Base-by-base conservation (phyloP, 2,888 invertebrate species). In the Oxyteleia sp. region DNA sequence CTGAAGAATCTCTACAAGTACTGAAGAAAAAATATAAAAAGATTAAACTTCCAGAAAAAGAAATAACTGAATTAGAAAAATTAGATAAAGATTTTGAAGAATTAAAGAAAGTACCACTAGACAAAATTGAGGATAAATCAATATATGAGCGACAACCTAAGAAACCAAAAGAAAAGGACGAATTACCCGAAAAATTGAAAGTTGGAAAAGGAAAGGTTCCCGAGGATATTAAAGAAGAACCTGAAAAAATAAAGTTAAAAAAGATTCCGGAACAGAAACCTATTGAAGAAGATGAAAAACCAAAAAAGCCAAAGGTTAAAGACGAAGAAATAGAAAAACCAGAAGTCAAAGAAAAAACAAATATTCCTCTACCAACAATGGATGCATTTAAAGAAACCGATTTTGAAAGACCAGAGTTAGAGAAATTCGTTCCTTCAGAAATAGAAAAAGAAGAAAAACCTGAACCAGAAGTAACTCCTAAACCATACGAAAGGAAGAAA, bases 1-100 rank as follows among this genome's bases (percentile, higher is more conserved):
- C 95, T 7, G 95, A 96, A 93, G 97, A 97, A 91, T 96, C 96
- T 5, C 93, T 95, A 80, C 94, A 95, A 91, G 92, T 95, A 10
- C 93, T 95, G 53, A 96, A 95, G 91, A 95, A 94, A 74, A 94
- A 95, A 82, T 93, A 94, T 0, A 95, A 95, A 87, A 94, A 95
- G 88, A 94, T 95, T 2, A 94, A 94, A 87, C 91, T 95, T 43
- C 94, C 95, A 0, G 95, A 95, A 51, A 92, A 94, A 68, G 94
- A 95, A 86, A 94, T 94, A 88, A 93, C 93, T 0, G 94, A 95
- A 84, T 92, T 96, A 45, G 96, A 96, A 91, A 94, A 95, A 88
- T 94, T 95, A 82, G 95, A 94, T 45, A 92, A 93, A 86, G 94
- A 95, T 86, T 95, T 95, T 53, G 92, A 92, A 61, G 92, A 92